Evolutionary conservation across 2,888 invertebrate species (phyloP).

Genomic region (Heteromurus nitidus): DNA sequence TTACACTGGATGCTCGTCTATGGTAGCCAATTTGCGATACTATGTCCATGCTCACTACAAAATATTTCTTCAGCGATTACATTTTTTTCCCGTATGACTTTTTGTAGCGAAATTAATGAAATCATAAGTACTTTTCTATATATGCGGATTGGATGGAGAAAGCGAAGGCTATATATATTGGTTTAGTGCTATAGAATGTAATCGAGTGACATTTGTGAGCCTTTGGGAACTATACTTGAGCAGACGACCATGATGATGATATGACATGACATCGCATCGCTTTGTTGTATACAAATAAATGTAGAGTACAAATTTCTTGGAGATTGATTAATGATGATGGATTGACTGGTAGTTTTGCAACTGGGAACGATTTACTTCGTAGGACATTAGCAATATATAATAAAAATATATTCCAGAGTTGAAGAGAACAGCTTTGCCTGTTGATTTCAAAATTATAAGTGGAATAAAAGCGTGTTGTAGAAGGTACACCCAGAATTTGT

Average conservation of each 20-base stretch:
- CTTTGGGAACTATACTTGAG: constrained; percentile 8
- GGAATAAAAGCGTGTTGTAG: no score
- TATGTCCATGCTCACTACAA: no score
- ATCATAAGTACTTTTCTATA: no score
- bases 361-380: background rate
- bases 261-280: no score
- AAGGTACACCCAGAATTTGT: background rate
- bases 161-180: background rate
- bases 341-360: background rate
- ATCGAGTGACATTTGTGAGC: constrained; percentile 10
- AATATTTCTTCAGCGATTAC: background rate
- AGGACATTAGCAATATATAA: no score
- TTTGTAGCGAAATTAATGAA: background rate
- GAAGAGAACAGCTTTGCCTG: no score
- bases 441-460: no score
- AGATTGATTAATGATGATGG: background rate
- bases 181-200: no score
- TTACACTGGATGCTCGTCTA: no score
- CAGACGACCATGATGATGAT: background rate
- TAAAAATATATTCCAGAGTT: no score
- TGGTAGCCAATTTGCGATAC: no score
- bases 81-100: constrained; percentile 1
- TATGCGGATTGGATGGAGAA: constrained; percentile 9
- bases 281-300: background rate
- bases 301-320: background rate